Percentiles rank a stretch among this genome's conserved stretches.
Evolutionary conservation across 2,888 invertebrate species (phyloP).

Genomic region (Zootermopsis nevadensis): DNA sequence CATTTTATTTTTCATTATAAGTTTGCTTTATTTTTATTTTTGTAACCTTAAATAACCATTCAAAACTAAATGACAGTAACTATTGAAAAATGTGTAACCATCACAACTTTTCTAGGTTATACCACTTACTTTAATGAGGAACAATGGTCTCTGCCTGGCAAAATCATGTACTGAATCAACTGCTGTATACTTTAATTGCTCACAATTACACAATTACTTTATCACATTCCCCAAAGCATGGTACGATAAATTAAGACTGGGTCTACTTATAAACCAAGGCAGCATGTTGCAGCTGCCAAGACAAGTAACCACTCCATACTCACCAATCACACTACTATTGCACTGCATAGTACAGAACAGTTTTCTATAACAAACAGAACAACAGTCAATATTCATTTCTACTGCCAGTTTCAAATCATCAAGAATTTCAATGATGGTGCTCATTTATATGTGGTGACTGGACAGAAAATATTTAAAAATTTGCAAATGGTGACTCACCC

Average conservation of each 20-base stretch:
- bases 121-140: not conserved
- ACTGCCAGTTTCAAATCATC: not conserved
- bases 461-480: not conserved
- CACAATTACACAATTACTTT: constrained; percentile 6
- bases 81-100: not conserved
- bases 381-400: constrained; percentile 48
- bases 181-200: not conserved
- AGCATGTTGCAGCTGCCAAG: not conserved
- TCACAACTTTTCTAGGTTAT: not conserved
- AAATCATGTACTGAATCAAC: not conserved
- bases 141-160: not conserved
- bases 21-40: not conserved
- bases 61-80: not conserved
- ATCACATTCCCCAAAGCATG: not conserved
- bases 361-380: constrained; percentile 53
- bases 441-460: not conserved
- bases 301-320: constrained; percentile 44
- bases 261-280: not conserved
- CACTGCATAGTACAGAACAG: constrained; percentile 52
- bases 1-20: not conserved
- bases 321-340: constrained; percentile 49
- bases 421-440: constrained; percentile 7
- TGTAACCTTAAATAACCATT: not conserved
- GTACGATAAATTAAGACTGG: not conserved
- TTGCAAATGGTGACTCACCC: constrained; percentile 64